These are phyloP conservation scores for Verasper variegatus DNA, from an alignment of 2,113 vertebrate species.

Conservation along the genomic window DNA sequence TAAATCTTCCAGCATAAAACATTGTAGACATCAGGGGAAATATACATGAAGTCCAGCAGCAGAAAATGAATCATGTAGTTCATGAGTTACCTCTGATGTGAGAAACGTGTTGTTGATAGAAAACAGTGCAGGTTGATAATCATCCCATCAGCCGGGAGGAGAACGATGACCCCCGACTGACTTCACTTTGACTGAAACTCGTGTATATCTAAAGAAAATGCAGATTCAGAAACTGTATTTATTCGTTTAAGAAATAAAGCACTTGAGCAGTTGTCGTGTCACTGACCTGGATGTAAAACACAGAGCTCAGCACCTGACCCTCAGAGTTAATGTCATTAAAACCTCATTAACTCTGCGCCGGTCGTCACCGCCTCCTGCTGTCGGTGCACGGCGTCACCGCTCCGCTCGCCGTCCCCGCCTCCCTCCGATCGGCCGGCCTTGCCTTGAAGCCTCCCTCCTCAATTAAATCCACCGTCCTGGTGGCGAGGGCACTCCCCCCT, in stretches of 20 bases:
- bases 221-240: background rate
- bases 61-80: no score
- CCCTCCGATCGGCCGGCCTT: slow-evolving; percentile 24
- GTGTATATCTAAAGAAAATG: no score
- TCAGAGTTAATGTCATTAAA: slow-evolving; percentile 54
- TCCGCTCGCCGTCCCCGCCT: background rate
- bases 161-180: no score
- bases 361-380: background rate
- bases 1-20: no score
- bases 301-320: slow-evolving; percentile 42
- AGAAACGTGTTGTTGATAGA: no score
- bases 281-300: slow-evolving; percentile 46
- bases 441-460: slow-evolving; percentile 51
- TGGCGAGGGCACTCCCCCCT: slow-evolving; percentile 46
- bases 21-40: no score
- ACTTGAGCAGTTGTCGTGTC: background rate
- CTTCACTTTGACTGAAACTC: no score
- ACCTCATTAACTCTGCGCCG: slow-evolving; percentile 46
- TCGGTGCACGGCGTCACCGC: no score
- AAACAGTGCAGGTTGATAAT: no score
- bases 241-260: background rate
- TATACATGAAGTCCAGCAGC: no score
- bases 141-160: no score
- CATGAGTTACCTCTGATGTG: no score
- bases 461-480: slow-evolving; percentile 52